Evolutionary conservation across 2,797 vertebrate genomes (phyloP).

Genomic region (Sardinella longiceps): DNA sequence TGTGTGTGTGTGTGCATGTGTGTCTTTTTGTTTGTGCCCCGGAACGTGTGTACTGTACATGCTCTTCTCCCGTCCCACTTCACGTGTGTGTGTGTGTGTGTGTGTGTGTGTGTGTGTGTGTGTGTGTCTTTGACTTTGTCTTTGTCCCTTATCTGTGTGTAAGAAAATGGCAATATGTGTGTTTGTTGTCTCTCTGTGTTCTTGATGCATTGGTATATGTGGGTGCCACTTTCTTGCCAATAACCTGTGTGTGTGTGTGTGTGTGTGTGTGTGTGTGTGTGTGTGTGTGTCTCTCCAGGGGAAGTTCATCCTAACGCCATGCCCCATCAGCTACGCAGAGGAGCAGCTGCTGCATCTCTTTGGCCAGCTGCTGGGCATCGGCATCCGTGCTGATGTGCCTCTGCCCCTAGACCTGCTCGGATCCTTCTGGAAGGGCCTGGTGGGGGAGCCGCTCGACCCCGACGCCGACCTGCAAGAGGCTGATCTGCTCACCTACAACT

Average conservation of each 20-base stretch:
- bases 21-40: background rate
- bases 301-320: slow-evolving; percentile 91
- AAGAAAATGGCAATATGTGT: too few relatives aligned
- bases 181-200: too few relatives aligned
- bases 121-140: background rate
- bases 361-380: slow-evolving; percentile 93
- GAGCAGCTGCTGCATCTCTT: slow-evolving; percentile 97
- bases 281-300: slow-evolving; percentile 73
- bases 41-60: too few relatives aligned
- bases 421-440: slow-evolving; percentile 96
- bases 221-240: background rate
- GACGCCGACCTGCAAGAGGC: slow-evolving; percentile 93
- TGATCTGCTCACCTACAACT: slow-evolving; percentile 93
- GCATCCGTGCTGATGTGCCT: slow-evolving; percentile 92
- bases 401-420: slow-evolving; percentile 92
- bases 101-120: background rate
- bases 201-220: background rate
- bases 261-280: slow-evolving; percentile 13
- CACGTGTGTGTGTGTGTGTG: background rate
- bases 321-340: slow-evolving; percentile 92
- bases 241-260: background rate
- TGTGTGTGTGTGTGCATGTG: background rate
- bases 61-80: too few relatives aligned
- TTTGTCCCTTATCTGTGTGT: too few relatives aligned
- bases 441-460: slow-evolving; percentile 85